A percentile compares a stretch with the other conserved stretches of the same genome.
These are phyloP conservation scores for Pseudochirops cupreus DNA, from an alignment of 2,797 vertebrate genomes.

Conservation along the genomic window DNA sequence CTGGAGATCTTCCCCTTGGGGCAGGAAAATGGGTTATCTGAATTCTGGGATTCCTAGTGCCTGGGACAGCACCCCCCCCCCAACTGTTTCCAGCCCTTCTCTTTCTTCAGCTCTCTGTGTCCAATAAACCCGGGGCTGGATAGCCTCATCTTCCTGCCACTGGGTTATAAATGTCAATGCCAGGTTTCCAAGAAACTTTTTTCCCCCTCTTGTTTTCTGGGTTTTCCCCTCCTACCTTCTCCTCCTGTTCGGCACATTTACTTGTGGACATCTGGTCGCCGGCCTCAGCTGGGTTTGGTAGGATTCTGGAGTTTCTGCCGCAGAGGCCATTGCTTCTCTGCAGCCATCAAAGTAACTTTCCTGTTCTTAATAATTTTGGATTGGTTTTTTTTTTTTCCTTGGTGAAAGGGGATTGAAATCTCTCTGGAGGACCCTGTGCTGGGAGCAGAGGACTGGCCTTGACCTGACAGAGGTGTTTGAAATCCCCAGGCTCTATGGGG, in stretches of 20 bases:
- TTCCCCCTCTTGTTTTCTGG: background rate
- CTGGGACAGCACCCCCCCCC: background rate
- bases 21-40: conserved; percentile 5
- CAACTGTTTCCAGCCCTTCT: background rate
- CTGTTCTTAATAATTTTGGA: background rate
- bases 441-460: background rate
- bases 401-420: background rate
- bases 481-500: background rate
- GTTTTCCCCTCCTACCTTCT: background rate
- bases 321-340: background rate
- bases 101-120: background rate
- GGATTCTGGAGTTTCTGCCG: background rate
- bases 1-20: background rate
- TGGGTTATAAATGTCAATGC: background rate
- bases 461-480: background rate
- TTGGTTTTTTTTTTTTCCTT: background rate
- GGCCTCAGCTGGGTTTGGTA: background rate
- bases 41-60: background rate
- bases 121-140: background rate
- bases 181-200: conserved; percentile 2
- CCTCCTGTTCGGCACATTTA: background rate
- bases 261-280: background rate
- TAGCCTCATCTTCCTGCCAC: background rate
- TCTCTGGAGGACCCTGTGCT: background rate
- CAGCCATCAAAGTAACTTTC: background rate